Conservation (phyloP, 2,888 invertebrate genomes). For the Drosophila macrospina region DNA sequence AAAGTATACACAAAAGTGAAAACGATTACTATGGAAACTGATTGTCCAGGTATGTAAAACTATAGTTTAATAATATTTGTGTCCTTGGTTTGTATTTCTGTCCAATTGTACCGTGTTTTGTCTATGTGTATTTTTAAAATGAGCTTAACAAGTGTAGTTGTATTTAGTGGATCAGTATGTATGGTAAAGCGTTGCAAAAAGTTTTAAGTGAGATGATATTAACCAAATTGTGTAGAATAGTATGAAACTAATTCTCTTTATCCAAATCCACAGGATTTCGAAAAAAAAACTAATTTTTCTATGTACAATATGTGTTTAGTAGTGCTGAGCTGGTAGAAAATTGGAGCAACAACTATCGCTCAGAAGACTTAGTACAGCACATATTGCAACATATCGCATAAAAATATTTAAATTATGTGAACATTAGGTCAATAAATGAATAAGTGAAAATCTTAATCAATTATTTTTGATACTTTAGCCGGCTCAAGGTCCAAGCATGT, state of each 20-base stretch:
- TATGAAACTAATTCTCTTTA: constrained; percentile 30
- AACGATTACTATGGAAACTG: background rate
- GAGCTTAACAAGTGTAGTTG: constrained; percentile 23
- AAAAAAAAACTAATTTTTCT: constrained; percentile 6
- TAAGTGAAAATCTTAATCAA: background rate
- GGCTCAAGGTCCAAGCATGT: background rate
- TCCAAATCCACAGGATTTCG: constrained; percentile 17
- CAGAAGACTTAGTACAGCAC: constrained; percentile 1
- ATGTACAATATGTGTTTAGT: background rate
- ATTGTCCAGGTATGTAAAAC: constrained; percentile 1
- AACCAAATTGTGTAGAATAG: constrained; percentile 32
- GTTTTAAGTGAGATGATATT: constrained; percentile 29
- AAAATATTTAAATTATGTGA: background rate
- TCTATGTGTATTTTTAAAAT: constrained; percentile 25
- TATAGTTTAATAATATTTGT: constrained; percentile 14
- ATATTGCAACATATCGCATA: background rate
- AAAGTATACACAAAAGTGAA: background rate
- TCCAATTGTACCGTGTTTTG: constrained; percentile 29
- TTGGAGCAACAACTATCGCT: constrained; percentile 11
- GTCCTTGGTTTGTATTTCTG: constrained; percentile 22
- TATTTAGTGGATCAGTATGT: constrained; percentile 28
- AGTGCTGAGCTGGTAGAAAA: constrained; percentile 5
- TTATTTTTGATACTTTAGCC: background rate
- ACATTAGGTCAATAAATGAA: background rate
- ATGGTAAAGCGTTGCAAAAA: constrained; percentile 36